Base-by-base conservation (phyloP, 2,888 invertebrate genomes). In the Ariolimax columbianus region DNA sequence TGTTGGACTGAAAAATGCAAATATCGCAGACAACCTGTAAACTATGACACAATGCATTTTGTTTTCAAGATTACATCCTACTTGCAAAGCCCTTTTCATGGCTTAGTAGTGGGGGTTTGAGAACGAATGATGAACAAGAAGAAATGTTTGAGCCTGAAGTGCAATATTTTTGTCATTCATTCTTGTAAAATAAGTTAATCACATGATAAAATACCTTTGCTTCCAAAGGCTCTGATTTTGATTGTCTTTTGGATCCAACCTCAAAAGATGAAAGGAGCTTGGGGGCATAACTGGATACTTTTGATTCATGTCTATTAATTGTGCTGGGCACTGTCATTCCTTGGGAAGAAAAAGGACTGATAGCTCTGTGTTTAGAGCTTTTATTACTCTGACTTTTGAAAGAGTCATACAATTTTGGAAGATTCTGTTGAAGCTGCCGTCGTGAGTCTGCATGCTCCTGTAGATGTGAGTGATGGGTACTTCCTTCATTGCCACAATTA, bases 321-420 rank as follows among this genome's bases (percentile, higher is more conserved):
- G n/a, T 36, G 51, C 51, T 30, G 14, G 84, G 30, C n/a, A 51
- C 26, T 47, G 63, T 17, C 14, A 80, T 47, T 40, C 82, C 77
- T 33, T 47, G n/a, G 17, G 70, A 68, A 9, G 85, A 82, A 33
- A 82, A 36, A 19, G 85, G 78, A 4, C 81, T 81, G n/a, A 85
- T 30, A 88, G 82, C 47, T 87, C 88, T 78, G 88, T 89, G 47
- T 90, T 70, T 83, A 90, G 90, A 33, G 90, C 80, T 33, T 88
- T 90, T 59, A 91, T 82, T 85, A 90, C 43, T 59, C 1, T 63
- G 63, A 77, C 59, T 51, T 63, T 83, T 83, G 26, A 3, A 73
- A 43, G 83, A 33, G n/a, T 36, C 40, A 55, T 17, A 73, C 11
- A 19, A 30, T 30, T 33, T 66, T 36, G 68, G 26, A 66, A 63